A percentile compares a stretch with the other conserved stretches of the same genome.
Evolutionary conservation across 1,140 invertebrate species (phyloP).

Genomic region (Hylyphantes graminicola): DNA sequence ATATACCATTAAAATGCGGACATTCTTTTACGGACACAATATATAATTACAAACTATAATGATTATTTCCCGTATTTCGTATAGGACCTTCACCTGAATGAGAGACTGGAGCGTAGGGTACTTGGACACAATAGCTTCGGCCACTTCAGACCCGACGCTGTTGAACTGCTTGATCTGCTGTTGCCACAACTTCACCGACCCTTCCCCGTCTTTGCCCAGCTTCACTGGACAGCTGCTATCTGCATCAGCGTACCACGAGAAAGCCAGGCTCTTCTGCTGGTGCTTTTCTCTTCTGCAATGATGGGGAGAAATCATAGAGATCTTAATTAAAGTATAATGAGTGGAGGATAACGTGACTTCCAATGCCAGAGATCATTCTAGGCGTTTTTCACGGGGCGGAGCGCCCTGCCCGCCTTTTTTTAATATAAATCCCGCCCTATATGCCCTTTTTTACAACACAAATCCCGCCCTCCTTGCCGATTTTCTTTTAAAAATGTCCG

Average conservation of each 20-base stretch:
- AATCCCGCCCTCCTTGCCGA: too few relatives aligned
- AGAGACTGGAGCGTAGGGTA: slow-evolving; percentile 30
- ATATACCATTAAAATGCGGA: not conserved
- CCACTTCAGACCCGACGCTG: slow-evolving; percentile 39
- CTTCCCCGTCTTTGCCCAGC: slow-evolving; percentile 30
- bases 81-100: not conserved
- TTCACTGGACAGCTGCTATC: slow-evolving; percentile 52
- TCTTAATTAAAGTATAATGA: too few relatives aligned
- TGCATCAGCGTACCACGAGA: slow-evolving; percentile 55
- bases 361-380: too few relatives aligned
- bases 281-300: slow-evolving; percentile 45
- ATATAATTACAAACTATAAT: not conserved
- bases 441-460: too few relatives aligned
- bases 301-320: not conserved
- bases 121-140: slow-evolving; percentile 29
- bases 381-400: too few relatives aligned
- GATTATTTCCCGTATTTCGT: not conserved
- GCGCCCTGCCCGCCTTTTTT: too few relatives aligned
- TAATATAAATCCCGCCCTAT: too few relatives aligned
- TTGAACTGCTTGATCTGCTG: slow-evolving; percentile 54
- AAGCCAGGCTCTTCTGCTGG: slow-evolving; percentile 33
- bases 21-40: too few relatives aligned
- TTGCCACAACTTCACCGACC: slow-evolving; percentile 35
- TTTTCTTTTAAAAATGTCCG: too few relatives aligned
- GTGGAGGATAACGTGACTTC: too few relatives aligned